These are phyloP conservation scores for Pristionchus exspectatus DNA, from an alignment of 2,888 invertebrate genomes.

Conservation along the genomic window DNA sequence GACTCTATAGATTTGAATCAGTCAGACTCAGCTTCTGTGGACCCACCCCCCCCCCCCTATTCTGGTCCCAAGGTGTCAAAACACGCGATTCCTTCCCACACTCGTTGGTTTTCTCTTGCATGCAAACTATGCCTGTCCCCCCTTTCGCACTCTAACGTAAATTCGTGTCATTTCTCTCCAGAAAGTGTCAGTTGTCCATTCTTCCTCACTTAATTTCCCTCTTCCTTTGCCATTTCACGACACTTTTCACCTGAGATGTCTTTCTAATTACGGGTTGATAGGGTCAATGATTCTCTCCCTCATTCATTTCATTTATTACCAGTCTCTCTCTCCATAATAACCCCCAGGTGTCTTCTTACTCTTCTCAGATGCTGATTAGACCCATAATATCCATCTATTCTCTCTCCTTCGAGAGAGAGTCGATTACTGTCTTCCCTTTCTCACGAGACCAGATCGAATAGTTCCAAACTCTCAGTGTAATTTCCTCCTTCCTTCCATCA, in stretches of 20 bases:
- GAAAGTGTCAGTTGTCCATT: slow-evolving; percentile 44
- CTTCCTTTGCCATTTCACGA: not conserved
- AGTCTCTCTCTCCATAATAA: slow-evolving; percentile 40
- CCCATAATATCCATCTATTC: not conserved
- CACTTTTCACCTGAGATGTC: not conserved
- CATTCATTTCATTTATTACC: slow-evolving; percentile 37
- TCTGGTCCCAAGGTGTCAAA: not conserved
- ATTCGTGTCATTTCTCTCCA: not conserved
- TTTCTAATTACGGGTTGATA: slow-evolving; percentile 15
- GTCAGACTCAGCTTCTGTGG: too few relatives aligned
- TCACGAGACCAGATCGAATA: not conserved
- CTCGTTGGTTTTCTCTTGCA: not conserved
- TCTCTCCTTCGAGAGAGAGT: not conserved
- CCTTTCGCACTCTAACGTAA: slow-evolving; percentile 29
- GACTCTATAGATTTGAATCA: not conserved
- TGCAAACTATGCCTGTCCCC: slow-evolving; percentile 6
- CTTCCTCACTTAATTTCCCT: not conserved
- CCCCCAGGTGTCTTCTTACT: slow-evolving; percentile 47
- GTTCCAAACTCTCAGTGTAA: not conserved
- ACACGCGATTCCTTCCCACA: not conserved
- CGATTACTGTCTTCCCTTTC: not conserved
- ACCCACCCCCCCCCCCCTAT: too few relatives aligned
- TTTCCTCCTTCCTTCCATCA: slow-evolving; percentile 24
- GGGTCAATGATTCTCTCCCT: slow-evolving; percentile 36
- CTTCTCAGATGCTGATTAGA: slow-evolving; percentile 21